Conservation (phyloP, 2,888 invertebrate genomes). For the Epiblema foenella region DNA sequence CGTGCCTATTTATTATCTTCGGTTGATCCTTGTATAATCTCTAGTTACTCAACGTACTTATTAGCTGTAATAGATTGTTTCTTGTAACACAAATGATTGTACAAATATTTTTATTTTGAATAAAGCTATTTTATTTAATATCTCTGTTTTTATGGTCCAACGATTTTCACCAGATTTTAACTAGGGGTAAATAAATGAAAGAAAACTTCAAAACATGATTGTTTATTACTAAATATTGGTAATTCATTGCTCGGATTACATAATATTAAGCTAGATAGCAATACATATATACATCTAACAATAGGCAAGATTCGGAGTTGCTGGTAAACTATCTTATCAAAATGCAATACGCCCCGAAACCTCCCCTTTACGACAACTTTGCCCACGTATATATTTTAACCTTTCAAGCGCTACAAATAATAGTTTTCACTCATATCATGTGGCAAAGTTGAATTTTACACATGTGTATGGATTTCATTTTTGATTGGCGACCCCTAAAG, state of each 20-base stretch:
- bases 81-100: conserved; percentile 40
- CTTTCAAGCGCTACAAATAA: not conserved
- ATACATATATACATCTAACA: conserved; percentile 29
- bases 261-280: conserved; percentile 51
- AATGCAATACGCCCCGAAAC: not conserved
- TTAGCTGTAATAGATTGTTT: conserved; percentile 14
- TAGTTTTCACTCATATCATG: not conserved
- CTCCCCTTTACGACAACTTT: not conserved
- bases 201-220: conserved; percentile 46
- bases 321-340: not conserved
- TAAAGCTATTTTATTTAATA: conserved; percentile 42
- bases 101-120: conserved; percentile 40
- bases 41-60: conserved; percentile 19
- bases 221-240: conserved; percentile 73
- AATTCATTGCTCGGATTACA: conserved; percentile 72
- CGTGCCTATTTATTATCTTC: conserved; percentile 1
- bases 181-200: conserved; percentile 1
- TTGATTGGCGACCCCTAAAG: no score
- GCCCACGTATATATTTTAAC: not conserved
- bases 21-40: not conserved
- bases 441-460: no score
- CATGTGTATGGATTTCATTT: no score
- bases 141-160: not conserved
- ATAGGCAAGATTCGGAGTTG: conserved; percentile 30
- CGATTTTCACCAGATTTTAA: not conserved